A percentile compares a stretch with the other conserved stretches of the same genome.
Conservation (phyloP, 2,888 invertebrate genomes). For the Drosophila nr. perissopoda region DNA sequence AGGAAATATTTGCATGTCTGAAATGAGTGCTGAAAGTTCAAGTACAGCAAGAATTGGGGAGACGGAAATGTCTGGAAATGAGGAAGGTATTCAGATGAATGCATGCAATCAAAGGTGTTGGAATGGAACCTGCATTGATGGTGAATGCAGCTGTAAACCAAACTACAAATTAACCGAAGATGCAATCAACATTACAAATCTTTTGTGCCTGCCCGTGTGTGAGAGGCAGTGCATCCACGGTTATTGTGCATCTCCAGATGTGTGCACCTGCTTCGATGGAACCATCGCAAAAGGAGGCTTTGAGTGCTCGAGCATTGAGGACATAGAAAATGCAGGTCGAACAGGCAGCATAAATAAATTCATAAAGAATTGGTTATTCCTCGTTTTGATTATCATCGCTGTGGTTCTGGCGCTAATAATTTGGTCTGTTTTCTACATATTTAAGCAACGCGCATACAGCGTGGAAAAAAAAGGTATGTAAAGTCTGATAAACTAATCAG, state of each 20-base stretch:
- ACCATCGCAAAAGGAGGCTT: conserved; percentile 22
- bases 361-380: conserved; percentile 24
- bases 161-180: conserved; percentile 40
- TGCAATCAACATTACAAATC: not conserved
- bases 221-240: conserved; percentile 43
- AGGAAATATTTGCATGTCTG: conserved; percentile 17
- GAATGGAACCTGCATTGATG: conserved; percentile 58
- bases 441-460: conserved; percentile 41
- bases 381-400: conserved; percentile 17
- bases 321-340: not conserved
- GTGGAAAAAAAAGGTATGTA: conserved; percentile 56
- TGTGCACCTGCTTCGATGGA: conserved; percentile 49
- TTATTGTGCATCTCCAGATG: conserved; percentile 47
- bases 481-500: not conserved
- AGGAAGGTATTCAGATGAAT: not conserved
- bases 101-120: conserved; percentile 38
- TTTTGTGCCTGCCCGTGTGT: conserved; percentile 56
- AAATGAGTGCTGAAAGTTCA: not conserved
- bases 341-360: conserved; percentile 3
- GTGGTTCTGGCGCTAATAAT: conserved; percentile 43
- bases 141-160: conserved; percentile 32
- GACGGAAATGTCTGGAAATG: not conserved
- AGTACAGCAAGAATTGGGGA: not conserved
- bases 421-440: conserved; percentile 35
- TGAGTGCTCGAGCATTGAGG: conserved; percentile 13